A percentile compares a stretch with the other conserved stretches of the same genome.
phyloP scores from a whole-genome alignment of 1,140 invertebrate species.

The Scaptodrosophila lebanonensis region DNA sequence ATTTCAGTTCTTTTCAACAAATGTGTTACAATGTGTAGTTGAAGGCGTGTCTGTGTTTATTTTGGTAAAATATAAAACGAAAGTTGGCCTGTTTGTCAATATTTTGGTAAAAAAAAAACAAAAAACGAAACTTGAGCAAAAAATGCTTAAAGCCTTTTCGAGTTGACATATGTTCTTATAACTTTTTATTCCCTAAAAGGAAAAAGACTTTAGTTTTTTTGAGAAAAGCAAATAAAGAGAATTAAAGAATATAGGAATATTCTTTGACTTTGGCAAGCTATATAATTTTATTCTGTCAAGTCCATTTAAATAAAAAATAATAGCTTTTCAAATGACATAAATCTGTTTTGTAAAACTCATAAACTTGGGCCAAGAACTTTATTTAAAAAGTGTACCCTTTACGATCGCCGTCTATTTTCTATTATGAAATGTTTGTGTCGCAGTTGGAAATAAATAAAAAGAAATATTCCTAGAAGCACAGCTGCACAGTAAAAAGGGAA shows the following conservation, averaged over 20 bases:
- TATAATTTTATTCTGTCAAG: too few relatives aligned
- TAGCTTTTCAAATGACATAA: conserved; percentile 36
- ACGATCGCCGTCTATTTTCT: too few relatives aligned
- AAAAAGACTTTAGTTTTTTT: too few relatives aligned
- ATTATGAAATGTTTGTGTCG: conserved; percentile 30
- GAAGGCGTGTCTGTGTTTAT: conserved; percentile 38
- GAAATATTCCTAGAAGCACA: conserved; percentile 69
- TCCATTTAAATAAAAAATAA: conserved; percentile 24
- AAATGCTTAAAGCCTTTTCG: too few relatives aligned
- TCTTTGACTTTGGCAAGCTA: too few relatives aligned
- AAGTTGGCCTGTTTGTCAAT: conserved; percentile 17
- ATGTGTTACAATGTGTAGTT: conserved; percentile 56
- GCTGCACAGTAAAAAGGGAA: conserved; percentile 41
- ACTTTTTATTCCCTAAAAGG: too few relatives aligned
- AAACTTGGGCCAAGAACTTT: conserved; percentile 55
- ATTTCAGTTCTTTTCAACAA: conserved; percentile 40
- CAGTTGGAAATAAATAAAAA: conserved; percentile 15
- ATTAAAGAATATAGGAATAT: too few relatives aligned
- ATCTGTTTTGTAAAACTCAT: conserved; percentile 48
- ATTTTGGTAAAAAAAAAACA: conserved; percentile 1
- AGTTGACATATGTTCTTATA: too few relatives aligned
- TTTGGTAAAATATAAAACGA: conserved; percentile 18
- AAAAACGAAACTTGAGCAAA: neutral
- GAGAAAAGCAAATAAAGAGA: too few relatives aligned
- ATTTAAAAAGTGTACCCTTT: too few relatives aligned